Conservation (phyloP, 2,113 vertebrate genomes). For the Zapornia atra region DNA sequence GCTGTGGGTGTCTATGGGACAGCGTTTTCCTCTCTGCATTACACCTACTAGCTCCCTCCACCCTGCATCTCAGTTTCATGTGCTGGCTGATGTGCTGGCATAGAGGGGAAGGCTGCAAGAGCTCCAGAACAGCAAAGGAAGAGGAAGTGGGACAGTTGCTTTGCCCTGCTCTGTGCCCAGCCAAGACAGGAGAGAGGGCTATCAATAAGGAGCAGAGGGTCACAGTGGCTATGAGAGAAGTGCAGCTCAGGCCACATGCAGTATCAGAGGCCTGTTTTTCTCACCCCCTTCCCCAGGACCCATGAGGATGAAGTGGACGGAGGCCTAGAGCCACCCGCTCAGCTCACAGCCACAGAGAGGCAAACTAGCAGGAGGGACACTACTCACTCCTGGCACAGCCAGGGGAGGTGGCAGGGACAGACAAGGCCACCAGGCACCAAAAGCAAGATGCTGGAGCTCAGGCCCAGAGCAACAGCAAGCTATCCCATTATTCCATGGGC, state of each 20-base stretch:
- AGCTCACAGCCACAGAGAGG: background rate
- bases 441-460: background rate
- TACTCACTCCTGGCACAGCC: background rate
- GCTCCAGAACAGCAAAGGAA: background rate
- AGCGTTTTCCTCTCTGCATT: background rate
- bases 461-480: background rate
- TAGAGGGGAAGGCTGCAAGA: background rate
- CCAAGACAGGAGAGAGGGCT: background rate
- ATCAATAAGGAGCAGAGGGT: background rate
- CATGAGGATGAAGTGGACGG: background rate
- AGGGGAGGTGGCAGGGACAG: background rate
- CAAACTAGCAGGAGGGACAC: background rate
- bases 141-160: background rate
- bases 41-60: background rate
- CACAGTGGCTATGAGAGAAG: background rate
- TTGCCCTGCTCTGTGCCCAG: background rate
- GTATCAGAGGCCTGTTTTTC: background rate
- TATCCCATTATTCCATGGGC: background rate
- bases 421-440: background rate
- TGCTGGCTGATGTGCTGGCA: background rate
- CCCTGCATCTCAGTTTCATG: background rate
- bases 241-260: background rate
- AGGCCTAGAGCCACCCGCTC: background rate
- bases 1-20: background rate
- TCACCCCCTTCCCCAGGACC: background rate